Evolutionary conservation across 53 echinoderm and acorn worm species (phyloP), one percentile per base, ranked within the genome.

Genomic region (Luidia sarsii): DNA sequence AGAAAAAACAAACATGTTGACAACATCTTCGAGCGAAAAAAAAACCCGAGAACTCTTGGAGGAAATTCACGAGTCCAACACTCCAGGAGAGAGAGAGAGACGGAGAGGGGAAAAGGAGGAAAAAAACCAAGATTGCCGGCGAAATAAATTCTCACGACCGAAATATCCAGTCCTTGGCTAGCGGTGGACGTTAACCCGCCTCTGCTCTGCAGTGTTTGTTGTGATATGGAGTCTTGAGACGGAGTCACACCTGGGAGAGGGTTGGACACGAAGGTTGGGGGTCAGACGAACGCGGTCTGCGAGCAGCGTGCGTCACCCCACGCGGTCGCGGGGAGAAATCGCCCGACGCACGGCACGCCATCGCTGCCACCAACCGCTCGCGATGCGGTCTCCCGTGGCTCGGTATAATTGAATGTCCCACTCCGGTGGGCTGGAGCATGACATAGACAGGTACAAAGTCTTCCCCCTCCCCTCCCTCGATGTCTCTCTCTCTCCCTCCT

Each of bases 291-390:
- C n/a, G n/a, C 41, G 6, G 77, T 43, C 31, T 41, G 61, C 77
- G 61, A 33, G 77, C 77, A 77, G 77, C 77, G 77, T 33, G 77
- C 77, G 60, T 60, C 77, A 32, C 77, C 77, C 46, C 77, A 77
- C 77, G 77, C 60, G 77, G 77, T 77, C 77, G 77, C 61, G 61
- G 77, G 77, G 59, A n/a, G 61, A 77, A 46, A 77, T 77, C 77
- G 77, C 60, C 61, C 30, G 48, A 39, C 61, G 77, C 77, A 46
- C 77, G 77, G 62, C 82, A 64, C 35, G 72, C 72, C 21, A 84
- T 73, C 45, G 41, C 64, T 28, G 72, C 59, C 73, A 84, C 84
- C 84, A 73, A 73, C 73, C 84, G 84, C 84, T 84, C 73, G 70
- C 73, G 84, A 72, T 35, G 38, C 9, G 60, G 49, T 61, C 50